Conservation (phyloP, 2,888 invertebrate species). For the Drosophila demipolita region DNA sequence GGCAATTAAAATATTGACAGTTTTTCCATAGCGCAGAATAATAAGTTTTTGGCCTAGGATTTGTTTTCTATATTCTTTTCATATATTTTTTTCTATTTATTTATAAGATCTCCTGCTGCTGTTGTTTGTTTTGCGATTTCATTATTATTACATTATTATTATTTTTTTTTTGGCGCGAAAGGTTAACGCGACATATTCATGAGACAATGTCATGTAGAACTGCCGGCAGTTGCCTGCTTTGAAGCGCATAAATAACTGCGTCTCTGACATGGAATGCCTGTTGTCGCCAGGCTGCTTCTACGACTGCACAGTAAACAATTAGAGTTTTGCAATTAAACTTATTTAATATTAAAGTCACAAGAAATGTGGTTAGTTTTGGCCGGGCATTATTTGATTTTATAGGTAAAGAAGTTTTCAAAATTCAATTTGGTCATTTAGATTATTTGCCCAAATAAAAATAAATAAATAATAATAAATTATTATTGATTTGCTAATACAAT, state of each 20-base stretch:
- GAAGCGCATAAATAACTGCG: conserved; percentile 82
- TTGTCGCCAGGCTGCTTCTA: conserved; percentile 35
- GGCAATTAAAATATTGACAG: conserved; percentile 80
- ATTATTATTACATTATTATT: conserved; percentile 7
- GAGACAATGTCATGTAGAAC: conserved; percentile 79
- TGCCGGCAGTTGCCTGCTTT: conserved; percentile 67
- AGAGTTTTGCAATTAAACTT: not conserved
- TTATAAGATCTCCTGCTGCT: conserved; percentile 55
- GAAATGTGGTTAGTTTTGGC: not conserved
- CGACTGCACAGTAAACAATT: conserved; percentile 9
- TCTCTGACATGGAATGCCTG: conserved; percentile 73
- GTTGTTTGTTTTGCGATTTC: conserved; percentile 32
- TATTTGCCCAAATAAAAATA: not conserved
- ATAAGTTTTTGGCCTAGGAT: conserved; percentile 58
- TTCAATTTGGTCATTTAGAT: not conserved
- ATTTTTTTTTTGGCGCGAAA: conserved; percentile 66
- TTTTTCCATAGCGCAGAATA: conserved; percentile 74
- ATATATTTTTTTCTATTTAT: conserved; percentile 23
- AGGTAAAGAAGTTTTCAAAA: not conserved
- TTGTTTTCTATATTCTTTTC: conserved; percentile 2
- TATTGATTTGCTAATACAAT: not conserved
- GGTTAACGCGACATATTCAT: conserved; percentile 80
- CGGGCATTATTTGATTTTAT: not conserved
- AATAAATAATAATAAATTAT: too few species aligned
- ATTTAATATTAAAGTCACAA: not conserved